Conservation (phyloP, 1,140 invertebrate genomes). For the Nasonia giraulti region DNA sequence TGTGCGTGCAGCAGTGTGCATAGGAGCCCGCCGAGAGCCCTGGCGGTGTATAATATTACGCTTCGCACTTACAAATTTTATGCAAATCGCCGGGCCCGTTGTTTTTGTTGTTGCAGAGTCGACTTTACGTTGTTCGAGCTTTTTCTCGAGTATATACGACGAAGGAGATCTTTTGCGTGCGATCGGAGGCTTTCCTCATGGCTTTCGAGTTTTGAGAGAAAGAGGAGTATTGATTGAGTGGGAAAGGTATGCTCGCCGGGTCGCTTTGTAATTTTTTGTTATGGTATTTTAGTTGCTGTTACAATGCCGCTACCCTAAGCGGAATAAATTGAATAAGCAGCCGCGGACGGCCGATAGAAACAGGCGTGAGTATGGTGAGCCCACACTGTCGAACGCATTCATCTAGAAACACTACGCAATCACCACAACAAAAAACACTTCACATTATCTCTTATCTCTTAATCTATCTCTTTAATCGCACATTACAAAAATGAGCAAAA, state of each 20-base stretch:
- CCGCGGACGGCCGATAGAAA: no score
- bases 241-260: neutral
- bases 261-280: neutral
- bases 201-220: neutral
- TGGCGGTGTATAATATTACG: constrained; percentile 22
- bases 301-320: no score
- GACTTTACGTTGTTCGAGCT: neutral
- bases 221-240: neutral
- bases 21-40: neutral
- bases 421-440: no score
- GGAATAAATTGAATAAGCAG: no score
- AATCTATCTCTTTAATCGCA: no score
- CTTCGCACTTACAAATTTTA: constrained; percentile 45
- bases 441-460: no score
- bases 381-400: no score
- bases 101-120: neutral
- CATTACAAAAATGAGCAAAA: no score
- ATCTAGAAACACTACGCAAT: no score
- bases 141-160: neutral
- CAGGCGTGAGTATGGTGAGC: no score
- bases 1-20: neutral
- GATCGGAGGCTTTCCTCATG: constrained; percentile 30
- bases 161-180: neutral
- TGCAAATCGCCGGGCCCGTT: constrained; percentile 29
- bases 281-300: no score